A percentile compares a stretch with the other conserved stretches of the same genome.
Conservation (phyloP, 1,140 invertebrate genomes). For the Heliconius eleuchia region DNA sequence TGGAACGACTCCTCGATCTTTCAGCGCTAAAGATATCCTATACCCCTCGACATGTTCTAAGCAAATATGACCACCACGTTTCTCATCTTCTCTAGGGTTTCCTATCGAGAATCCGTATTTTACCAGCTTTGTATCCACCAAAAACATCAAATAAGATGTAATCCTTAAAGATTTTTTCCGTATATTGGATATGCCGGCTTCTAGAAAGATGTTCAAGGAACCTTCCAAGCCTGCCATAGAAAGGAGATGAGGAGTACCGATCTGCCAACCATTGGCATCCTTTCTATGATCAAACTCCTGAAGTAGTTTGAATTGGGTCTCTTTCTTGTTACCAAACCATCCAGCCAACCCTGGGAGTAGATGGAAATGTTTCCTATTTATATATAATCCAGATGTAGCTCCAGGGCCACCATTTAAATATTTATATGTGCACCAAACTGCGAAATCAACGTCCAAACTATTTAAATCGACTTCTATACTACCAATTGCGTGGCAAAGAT, state of each 20-base stretch:
- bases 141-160: conserved; percentile 67
- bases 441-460: conserved; percentile 63
- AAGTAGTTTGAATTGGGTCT: conserved; percentile 62
- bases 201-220: conserved; percentile 55
- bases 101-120: conserved; percentile 59
- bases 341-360: conserved; percentile 58
- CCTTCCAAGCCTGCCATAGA: conserved; percentile 65
- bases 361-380: conserved; percentile 65
- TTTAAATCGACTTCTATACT: conserved; percentile 60
- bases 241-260: conserved; percentile 59
- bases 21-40: conserved; percentile 60
- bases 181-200: conserved; percentile 59
- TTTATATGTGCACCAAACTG: conserved; percentile 72
- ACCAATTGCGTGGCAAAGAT: conserved; percentile 64
- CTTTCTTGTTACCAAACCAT: conserved; percentile 65
- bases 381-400: conserved; percentile 56
- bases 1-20: conserved; percentile 48
- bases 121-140: conserved; percentile 56
- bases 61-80: conserved; percentile 65
- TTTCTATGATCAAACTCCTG: conserved; percentile 67
- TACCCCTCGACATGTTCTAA: conserved; percentile 66
- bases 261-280: conserved; percentile 63
- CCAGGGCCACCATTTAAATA: conserved; percentile 71
- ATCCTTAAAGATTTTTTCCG: conserved; percentile 66
- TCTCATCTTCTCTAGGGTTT: conserved; percentile 55